Conservation (phyloP, 2,888 invertebrate species). For the Dryococelus australis region DNA sequence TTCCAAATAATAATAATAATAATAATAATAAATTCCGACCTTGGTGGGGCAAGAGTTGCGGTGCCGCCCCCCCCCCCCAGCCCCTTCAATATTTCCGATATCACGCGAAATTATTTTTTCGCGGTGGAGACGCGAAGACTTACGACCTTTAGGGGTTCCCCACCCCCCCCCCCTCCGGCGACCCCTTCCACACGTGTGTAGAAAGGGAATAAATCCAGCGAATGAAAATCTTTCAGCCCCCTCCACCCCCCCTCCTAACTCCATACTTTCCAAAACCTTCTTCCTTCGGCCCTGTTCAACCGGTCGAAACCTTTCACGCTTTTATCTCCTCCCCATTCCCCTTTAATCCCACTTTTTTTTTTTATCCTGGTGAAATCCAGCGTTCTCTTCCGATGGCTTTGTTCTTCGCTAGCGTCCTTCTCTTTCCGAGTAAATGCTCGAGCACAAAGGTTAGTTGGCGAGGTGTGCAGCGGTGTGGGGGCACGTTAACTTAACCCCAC, state of each 20-base stretch:
- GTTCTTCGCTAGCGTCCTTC: neutral
- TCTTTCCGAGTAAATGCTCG: slow-evolving; percentile 11
- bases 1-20: too few relatives aligned
- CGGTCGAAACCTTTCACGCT: slow-evolving; percentile 11
- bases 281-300: neutral
- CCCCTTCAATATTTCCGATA: neutral
- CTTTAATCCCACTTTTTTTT: neutral
- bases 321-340: neutral
- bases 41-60: neutral
- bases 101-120: neutral
- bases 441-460: neutral
- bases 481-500: neutral
- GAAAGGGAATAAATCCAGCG: neutral
- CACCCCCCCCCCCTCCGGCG: neutral
- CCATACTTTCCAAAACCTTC: neutral
- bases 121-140: neutral
- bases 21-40: neutral
- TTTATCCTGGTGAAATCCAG: neutral
- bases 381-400: slow-evolving; percentile 10
- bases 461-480: neutral
- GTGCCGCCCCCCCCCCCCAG: too few relatives aligned
- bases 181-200: neutral
- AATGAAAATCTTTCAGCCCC: neutral
- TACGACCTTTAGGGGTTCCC: neutral
- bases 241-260: neutral